These are phyloP conservation scores for Paedocypris micromegethes DNA, from an alignment of 2,797 vertebrate genomes.

Conservation along the genomic window DNA sequence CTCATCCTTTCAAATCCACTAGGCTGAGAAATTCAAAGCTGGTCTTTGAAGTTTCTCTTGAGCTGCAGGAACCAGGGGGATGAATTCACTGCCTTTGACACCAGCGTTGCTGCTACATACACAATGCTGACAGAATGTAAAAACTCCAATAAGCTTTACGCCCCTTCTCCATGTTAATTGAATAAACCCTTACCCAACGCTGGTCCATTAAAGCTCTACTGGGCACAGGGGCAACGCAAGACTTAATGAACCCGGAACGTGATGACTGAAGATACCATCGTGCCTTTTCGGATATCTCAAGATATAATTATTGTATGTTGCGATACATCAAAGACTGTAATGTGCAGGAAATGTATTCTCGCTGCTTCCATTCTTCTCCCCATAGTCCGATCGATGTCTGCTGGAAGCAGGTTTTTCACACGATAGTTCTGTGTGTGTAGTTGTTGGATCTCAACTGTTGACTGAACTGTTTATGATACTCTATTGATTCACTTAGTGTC, in stretches of 20 bases:
- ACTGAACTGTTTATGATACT: constrained; percentile 49
- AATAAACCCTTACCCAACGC: constrained; percentile 51
- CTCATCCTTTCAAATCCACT: constrained; percentile 68
- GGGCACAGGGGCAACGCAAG: constrained; percentile 51
- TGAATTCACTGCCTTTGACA: constrained; percentile 58
- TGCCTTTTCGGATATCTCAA: too few species aligned
- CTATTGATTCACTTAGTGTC: constrained; percentile 48
- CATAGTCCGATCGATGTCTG: too few species aligned
- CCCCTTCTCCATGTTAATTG: constrained; percentile 53
- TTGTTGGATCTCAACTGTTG: not conserved
- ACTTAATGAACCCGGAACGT: too few species aligned
- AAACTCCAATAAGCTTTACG: constrained; percentile 44
- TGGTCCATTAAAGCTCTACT: constrained; percentile 35
- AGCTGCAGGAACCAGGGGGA: constrained; percentile 46
- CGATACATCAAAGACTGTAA: too few species aligned
- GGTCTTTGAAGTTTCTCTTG: constrained; percentile 62
- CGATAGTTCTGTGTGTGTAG: too few species aligned
- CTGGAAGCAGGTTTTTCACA: too few species aligned
- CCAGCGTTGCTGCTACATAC: constrained; percentile 48
- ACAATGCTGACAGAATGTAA: constrained; percentile 62
- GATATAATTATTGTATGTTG: too few species aligned
- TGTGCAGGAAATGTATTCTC: too few species aligned
- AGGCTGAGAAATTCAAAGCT: constrained; percentile 46
- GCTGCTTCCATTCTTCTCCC: too few species aligned
- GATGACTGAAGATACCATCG: too few species aligned